Base-by-base conservation (phyloP, 1,140 invertebrate species). In the Calosoma granatense region DNA sequence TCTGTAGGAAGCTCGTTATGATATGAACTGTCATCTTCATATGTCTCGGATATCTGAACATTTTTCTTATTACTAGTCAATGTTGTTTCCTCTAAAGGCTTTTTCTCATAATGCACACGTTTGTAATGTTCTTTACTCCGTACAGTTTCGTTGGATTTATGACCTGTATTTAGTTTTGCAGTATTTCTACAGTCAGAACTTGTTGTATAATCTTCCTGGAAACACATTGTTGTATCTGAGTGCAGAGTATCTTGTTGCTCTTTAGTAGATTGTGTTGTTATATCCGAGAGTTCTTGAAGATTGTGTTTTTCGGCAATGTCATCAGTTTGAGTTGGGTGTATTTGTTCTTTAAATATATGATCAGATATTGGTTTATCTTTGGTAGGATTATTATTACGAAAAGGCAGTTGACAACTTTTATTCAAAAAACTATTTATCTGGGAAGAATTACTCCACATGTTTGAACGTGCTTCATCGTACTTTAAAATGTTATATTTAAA, bases 401-500 rank as follows among this genome's bases (percentile, higher is more conserved):
- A 47, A 47, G 41, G 41, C 4, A 47, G 6, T 47, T 47, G 41
- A 47, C 26, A 36, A n/a, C n/a, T 36, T 36, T 47, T 47, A 17
- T 6, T 47, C 15, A 47, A 47, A 47, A 47, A 47, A 17, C 15
- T 47, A 17, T 47, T 47, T 9, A 47, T 47, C 17, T 47, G 41
- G 9, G 41, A 12, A 4, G 41, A 11, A 47, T 47, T n/a, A n/a
- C n/a, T 36, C 26, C 26, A 47, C 41, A 47, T 47, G 15, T 47
- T 47, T 11, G 41, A 6, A 47, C 17, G 41, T 11, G 41, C 4
- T 47, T 47, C 41, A 47, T 47, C 41, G 15, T 47, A 47, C 17
- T 47, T 47, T 17, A 47, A 12, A 17, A 47, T 47, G 17, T 47
- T 47, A 47, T 47, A 17, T 47, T 47, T 47, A 17, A 47, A 47